Evolutionary conservation across 2,113 vertebrate species (phyloP), one percentile per base, ranked within the genome.

Genomic region (Coregonus clupeaformis): DNA sequence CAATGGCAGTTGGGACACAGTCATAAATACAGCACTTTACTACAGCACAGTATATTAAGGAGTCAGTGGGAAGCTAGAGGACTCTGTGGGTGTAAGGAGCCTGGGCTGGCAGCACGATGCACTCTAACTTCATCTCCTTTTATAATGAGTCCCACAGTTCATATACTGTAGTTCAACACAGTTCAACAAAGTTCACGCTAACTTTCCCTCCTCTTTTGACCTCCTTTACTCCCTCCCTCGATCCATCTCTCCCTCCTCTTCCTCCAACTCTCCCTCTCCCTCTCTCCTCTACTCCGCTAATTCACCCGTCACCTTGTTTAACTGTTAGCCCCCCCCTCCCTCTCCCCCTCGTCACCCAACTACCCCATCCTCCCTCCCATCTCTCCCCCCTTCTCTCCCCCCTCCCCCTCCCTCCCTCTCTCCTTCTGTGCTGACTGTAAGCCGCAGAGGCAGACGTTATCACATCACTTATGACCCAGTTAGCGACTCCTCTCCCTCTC

Each of bases 391-490:
- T 75, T 72, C 64, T 71, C 12, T 42, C 29, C 77, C 59, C 70
- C 77, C 84, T 75, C 73, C 81, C 79, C 1, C 7, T 6, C 32
- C 7, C 32, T 6, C 1, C 32, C 6, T 36, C 36, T 7, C 36
- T 36, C 36, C 36, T 7, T 9, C 36, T 36, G 32, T 36, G 77
- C 75, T 80, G 16, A 36, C 81, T 74, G 77, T 82, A 85, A 82
- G 84, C 74, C 70, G 70, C 65, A 64, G 76, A 80, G 22, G 69
- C 77, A 73, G 84, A 78, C 36, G 69, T 77, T 71, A 80, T 89
- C 85, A 68, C 80, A 72, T 87, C 76, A 85, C 87, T 85, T 82
- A 64, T 84, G 84, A 90, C 88, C 86, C 79, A 88, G 87, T 91
- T 89, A 83, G 78, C 74, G 80, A 63, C 77, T 81, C 25, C 18